Conservation (phyloP, 92 coral and sea anemone species). For the Palythoa caribaeorum region DNA sequence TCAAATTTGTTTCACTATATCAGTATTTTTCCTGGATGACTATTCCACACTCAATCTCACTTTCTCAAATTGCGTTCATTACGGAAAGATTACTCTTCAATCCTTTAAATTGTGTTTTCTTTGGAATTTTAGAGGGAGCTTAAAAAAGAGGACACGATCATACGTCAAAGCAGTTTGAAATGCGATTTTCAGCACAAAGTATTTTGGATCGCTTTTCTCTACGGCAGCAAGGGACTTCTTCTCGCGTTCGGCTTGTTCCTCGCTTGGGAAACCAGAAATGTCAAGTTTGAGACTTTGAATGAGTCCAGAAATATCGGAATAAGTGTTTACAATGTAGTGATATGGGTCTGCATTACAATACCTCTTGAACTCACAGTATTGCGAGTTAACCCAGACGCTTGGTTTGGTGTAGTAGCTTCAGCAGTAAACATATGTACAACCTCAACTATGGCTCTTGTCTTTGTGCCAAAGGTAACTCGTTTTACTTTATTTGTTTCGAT, state of each 20-base stretch:
- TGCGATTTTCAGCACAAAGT: conserved; percentile 49
- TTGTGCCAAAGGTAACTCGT: conserved; percentile 80
- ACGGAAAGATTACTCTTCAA: too few relatives aligned
- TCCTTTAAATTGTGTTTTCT: background rate
- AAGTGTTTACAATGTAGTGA: conserved; percentile 79
- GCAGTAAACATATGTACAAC: conserved; percentile 71
- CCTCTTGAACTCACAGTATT: conserved; percentile 60
- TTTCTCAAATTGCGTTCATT: too few relatives aligned
- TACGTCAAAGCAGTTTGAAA: background rate
- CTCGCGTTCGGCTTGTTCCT: conserved; percentile 79
- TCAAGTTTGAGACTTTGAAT: conserved; percentile 68
- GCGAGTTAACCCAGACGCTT: conserved; percentile 40
- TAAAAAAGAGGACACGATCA: conserved; percentile 3
- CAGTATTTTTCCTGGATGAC: too few relatives aligned
- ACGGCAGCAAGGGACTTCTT: conserved; percentile 63
- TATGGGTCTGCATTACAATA: conserved; percentile 51
- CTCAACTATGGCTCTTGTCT: conserved; percentile 65
- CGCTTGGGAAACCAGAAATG: conserved; percentile 89
- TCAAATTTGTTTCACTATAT: too few relatives aligned
- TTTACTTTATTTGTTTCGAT: too few relatives aligned
- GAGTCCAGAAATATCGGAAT: conserved; percentile 82
- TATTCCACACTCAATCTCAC: too few relatives aligned
- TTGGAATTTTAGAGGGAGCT: background rate
- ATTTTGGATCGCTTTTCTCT: conserved; percentile 52
- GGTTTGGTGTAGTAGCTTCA: conserved; percentile 58